Conservation (phyloP, 2,888 invertebrate species). For the Fragum fragum region DNA sequence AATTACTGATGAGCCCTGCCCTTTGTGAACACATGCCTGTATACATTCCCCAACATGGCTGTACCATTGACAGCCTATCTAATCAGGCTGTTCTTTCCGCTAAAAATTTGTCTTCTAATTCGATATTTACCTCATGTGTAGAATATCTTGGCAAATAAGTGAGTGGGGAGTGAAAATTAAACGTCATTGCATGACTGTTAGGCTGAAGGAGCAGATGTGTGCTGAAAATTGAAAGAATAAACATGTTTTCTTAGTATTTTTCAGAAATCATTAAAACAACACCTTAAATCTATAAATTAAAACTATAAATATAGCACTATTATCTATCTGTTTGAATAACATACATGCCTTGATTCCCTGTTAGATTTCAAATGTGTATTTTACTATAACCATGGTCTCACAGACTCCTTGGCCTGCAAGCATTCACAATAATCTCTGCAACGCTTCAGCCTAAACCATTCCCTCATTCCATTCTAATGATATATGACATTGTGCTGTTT, state of each 20-base stretch:
- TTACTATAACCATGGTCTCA: too few species aligned
- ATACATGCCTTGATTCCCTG: not conserved
- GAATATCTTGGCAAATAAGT: conserved; percentile 23
- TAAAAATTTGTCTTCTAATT: conserved; percentile 7
- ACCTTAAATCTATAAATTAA: not conserved
- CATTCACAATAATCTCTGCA: too few species aligned
- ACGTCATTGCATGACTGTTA: conserved; percentile 13
- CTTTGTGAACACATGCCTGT: conserved; percentile 21
- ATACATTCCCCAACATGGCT: conserved; percentile 20
- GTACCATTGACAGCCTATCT: conserved; percentile 4
- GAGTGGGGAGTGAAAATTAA: conserved; percentile 23
- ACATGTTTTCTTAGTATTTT: conserved; percentile 2
- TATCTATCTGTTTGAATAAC: not conserved
- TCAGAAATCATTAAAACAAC: too few species aligned
- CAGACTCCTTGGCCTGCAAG: too few species aligned
- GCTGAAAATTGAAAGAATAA: conserved; percentile 25
- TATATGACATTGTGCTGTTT: too few species aligned
- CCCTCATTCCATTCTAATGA: too few species aligned
- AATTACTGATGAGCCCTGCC: conserved; percentile 2
- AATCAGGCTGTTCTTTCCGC: conserved; percentile 7
- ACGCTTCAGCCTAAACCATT: too few species aligned
- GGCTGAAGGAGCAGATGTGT: conserved; percentile 1
- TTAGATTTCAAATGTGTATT: too few species aligned
- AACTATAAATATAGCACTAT: not conserved
- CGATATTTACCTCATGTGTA: conserved; percentile 21